Base-by-base conservation (phyloP, 2,113 vertebrate genomes). In the Corythaeola cristata region DNA sequence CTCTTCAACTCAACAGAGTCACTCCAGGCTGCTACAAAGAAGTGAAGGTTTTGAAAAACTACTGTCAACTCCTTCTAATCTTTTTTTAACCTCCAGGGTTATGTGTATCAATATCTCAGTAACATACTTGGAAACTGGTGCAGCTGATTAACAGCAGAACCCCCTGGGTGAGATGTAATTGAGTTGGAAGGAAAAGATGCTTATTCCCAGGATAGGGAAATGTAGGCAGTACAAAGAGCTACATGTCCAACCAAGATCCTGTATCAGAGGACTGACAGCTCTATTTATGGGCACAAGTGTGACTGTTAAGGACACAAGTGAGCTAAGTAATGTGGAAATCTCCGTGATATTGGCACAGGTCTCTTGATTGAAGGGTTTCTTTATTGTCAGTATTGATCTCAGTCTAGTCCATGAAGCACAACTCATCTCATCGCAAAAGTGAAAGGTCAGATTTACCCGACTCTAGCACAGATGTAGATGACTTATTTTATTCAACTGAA, bases 351-450 rank as follows among this genome's bases (percentile, higher is more conserved):
- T 67, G 26, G 28, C 15, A 49, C 21, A 75, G 32, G 19, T 50
- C 6, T 2, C 21, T 45, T 50, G n/a, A 49, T 3, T 85, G 11
- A 21, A 79, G n/a, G 1, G 6, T 72, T 59, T 79, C 19, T 15
- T 66, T 74, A 16, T 11, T 1, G 4, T 45, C 20, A 67, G 2
- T 59, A 37, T 33, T 68, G 11, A 79, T 35, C 9, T 53, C 56
- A 59, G 7, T n/a, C 45, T 67, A 47, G 39, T 44, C 37, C 8
- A 39, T 27, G 35, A 76, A 93, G 10, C 30, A 30, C 8, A 69
- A 6, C 3, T 68, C 14, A 33, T 47, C 21, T 63, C 0, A 1
- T 0, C 23, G 8, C 20, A 21, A 58, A 82, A 18, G 21, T 60
- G 11, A 67, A 50, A 59, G 4, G 2, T 60, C 20, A 82, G 16